Base-by-base conservation (phyloP, 2,113 vertebrate genomes). In the Chamaea fasciata region DNA sequence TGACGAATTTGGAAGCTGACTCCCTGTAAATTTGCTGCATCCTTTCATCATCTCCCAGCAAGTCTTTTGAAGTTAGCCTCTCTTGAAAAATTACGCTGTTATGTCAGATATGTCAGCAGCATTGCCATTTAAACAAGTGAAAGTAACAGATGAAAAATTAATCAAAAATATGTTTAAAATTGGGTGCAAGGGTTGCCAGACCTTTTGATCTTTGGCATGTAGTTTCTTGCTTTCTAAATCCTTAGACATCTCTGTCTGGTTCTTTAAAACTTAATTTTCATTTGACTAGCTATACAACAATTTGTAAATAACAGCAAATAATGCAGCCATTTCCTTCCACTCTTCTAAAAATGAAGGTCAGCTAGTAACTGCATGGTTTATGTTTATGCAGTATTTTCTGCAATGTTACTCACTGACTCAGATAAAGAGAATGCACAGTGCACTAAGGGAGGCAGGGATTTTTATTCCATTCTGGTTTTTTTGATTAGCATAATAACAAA, bases 121-220 rank as follows among this genome's bases (percentile, higher is more conserved):
- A 90, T 59, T 77, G 53, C 44, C 52, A 87, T 73, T 93, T 84
- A 94, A 94, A 74, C 52, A 91, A 78, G 69, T 83, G 71, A 93
- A 95, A 96, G 67, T 86, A 95, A 89, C 52, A 53, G 46, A 82
- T 56, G 50, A 95, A 92, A 80, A 94, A 90, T 31, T 71, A 90
- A 79, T 90, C 53, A 87, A 95, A 95, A 81, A 84, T 69, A 44
- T 65, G 39, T 83, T 95, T 90, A 75, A 93, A 80, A 84, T 56
- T 93, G 46, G 24, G 55, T 91, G 78, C 46, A 79, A 87, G 41
- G 9, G 7, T 89, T 93, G 47, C 82, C 68, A 75, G 84, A 91
- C 30, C 16, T 86, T 76, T 83, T 78, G 35, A 31, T 74, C 71
- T 9, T 69, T 75, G 26, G 22, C 50, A 28, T 52, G 17, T 23